These are phyloP conservation scores for Rousettus madagascariensis DNA, from an alignment of 2,797 vertebrate species.

Conservation along the genomic window DNA sequence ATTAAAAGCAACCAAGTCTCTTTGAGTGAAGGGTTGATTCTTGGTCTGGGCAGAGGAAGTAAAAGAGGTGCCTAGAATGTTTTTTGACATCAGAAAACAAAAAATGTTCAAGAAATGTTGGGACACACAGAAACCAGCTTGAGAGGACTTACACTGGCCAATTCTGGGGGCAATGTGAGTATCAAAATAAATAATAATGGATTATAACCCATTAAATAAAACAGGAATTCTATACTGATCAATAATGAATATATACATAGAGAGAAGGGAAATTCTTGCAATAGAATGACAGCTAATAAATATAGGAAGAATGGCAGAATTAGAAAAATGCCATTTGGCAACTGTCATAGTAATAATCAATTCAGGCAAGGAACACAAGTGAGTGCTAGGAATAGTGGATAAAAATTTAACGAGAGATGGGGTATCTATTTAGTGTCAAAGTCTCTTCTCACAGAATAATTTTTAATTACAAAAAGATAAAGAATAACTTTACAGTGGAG, in stretches of 20 bases:
- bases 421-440: background rate
- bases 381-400: background rate
- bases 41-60: background rate
- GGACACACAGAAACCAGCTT: background rate
- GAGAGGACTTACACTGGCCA: background rate
- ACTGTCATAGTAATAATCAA: background rate
- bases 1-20: background rate
- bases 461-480: conserved; percentile 25
- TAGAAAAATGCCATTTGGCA: background rate
- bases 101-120: background rate
- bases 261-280: background rate
- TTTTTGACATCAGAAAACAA: conserved; percentile 44
- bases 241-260: background rate
- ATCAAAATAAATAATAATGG: background rate
- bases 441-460: background rate
- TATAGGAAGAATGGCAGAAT: background rate
- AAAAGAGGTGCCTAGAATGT: background rate
- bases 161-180: background rate
- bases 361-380: background rate
- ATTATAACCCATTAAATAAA: background rate
- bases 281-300: background rate
- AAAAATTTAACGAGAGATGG: background rate
- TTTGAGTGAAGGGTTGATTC: background rate
- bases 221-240: background rate
- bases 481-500: background rate